Evolutionary conservation across 1,140 invertebrate species (phyloP), one percentile per base, ranked within the genome.

Genomic region (Hydropsyche tenuis): DNA sequence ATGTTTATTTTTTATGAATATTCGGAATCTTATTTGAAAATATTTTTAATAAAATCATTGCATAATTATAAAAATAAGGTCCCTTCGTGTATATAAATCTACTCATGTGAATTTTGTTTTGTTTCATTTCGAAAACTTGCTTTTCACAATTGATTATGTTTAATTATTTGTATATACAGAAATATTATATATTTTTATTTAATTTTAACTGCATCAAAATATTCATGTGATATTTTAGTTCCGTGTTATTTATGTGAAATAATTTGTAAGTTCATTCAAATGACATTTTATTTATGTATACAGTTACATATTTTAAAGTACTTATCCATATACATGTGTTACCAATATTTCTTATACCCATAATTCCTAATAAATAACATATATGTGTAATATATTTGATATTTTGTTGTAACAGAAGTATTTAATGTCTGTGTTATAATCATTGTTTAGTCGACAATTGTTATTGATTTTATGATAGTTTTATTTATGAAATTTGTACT

Each of bases 161-260:
- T 53, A 1, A 18, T 53, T 53, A 9, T 53, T 53, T 53, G n/a
- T 18, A 53, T 18, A 18, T 18, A 53, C n/a, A 18, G 7, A n/a
- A 20, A 18, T 53, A 18, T 53, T 53, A 18, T 30, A 20, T 27
- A 27, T 14, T 30, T 63, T 63, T 23, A 23, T 30, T 23, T 27
- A 30, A 30, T 27, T 30, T 18, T 14, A 18, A 27, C 22, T 60
- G 6, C 25, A 18, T 27, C 16, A 63, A 9, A 30, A n/a, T 27
- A 30, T 63, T 23, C n/a, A 42, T 63, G 30, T 63, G 30, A 30
- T 63, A 63, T 63, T 30, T 30, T 30, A 63, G 60, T 30, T 23
- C 30, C 60, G 16, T 30, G 30, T 16, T n/a, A 18, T 30, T 23
- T n/a, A n/a, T 12, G 9, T 14, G 3, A 63, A n/a, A 63, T 27